A percentile compares a stretch with the other conserved stretches of the same genome.
Evolutionary conservation across 1,140 invertebrate genomes (phyloP).

Genomic region (Scylla paramamosain): DNA sequence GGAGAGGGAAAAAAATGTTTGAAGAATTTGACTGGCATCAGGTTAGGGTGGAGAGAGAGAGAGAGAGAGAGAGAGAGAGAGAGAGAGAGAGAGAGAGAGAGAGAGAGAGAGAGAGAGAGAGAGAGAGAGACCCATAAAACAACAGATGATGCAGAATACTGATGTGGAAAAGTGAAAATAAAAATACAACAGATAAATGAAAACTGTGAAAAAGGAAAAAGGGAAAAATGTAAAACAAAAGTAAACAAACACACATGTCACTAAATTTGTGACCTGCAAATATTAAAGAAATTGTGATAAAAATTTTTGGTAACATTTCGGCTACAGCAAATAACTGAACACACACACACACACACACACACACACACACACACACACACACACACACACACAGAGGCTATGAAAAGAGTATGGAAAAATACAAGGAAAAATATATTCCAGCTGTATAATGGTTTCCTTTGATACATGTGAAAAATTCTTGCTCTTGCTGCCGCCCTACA

Average conservation of each 20-base stretch:
- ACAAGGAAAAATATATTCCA: neutral
- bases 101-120: constrained; percentile 61
- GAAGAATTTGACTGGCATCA: neutral
- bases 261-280: neutral
- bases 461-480: neutral
- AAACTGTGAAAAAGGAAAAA: neutral
- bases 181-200: neutral
- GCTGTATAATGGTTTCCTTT: neutral
- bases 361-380: neutral
- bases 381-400: neutral
- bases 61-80: constrained; percentile 37
- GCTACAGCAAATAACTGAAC: neutral
- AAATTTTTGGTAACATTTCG: neutral
- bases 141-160: no score
- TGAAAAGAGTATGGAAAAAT: neutral
- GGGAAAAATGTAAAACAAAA: neutral
- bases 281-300: neutral
- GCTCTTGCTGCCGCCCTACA: no score
- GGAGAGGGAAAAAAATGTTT: neutral
- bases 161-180: neutral
- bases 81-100: constrained; percentile 54
- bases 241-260: neutral
- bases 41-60: neutral
- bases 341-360: constrained; percentile 37
- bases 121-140: neutral